Evolutionary conservation across 1,140 invertebrate genomes (phyloP).

Genomic region (Sipha flava): DNA sequence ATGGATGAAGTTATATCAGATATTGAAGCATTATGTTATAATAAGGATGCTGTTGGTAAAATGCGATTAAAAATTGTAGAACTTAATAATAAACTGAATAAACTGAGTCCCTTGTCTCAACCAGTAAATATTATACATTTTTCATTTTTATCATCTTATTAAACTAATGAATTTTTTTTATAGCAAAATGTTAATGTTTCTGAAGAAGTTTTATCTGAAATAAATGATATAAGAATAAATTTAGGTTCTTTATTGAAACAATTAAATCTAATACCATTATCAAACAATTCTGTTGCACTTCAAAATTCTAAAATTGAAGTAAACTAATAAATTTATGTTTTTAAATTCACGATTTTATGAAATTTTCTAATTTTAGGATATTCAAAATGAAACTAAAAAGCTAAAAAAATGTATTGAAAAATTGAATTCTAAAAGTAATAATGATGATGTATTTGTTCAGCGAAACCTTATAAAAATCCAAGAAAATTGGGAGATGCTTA

Average conservation of each 20-base stretch:
- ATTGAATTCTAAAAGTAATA: not conserved
- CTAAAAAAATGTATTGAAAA: not conserved
- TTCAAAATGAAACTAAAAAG: not conserved
- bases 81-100: conserved; percentile 15
- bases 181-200: conserved; percentile 26
- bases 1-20: conserved; percentile 8
- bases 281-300: conserved; percentile 56
- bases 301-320: conserved; percentile 54
- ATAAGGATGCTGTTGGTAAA: conserved; percentile 1
- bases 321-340: not conserved
- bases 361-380: not conserved
- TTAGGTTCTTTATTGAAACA: conserved; percentile 51
- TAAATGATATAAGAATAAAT: conserved; percentile 52
- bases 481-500: conserved; percentile 5
- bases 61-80: not conserved
- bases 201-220: conserved; percentile 50
- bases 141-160: not conserved
- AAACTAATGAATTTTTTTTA: not conserved
- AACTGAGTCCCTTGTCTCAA: conserved; percentile 17
- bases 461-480: conserved; percentile 1
- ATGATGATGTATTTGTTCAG: conserved; percentile 7
- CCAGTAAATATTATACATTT: not conserved
- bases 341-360: not conserved
- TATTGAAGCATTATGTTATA: not conserved
- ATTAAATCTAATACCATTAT: conserved; percentile 47